Evolutionary conservation across 2,888 invertebrate species (phyloP).

Genomic region (Noctua comes): DNA sequence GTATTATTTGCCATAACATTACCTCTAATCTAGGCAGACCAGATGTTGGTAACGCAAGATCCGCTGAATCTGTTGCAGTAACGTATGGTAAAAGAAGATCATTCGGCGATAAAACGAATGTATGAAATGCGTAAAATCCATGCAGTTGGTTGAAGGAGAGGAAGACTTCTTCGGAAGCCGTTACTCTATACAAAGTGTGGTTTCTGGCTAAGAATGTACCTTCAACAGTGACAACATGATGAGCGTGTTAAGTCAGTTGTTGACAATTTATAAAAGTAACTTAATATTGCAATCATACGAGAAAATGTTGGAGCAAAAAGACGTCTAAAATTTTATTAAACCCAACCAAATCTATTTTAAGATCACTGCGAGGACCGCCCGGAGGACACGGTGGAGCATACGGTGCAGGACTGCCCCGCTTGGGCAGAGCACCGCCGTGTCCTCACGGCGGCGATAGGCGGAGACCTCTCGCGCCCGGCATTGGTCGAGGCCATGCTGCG

Average conservation of each 20-base stretch:
- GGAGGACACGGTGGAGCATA: too few relatives aligned
- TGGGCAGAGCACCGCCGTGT: too few relatives aligned
- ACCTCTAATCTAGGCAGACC: background rate
- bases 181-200: background rate
- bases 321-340: background rate
- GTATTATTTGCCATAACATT: background rate
- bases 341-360: constrained; percentile 13
- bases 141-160: background rate
- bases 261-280: background rate
- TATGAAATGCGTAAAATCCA: background rate
- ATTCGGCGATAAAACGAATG: background rate
- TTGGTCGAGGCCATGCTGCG: too few relatives aligned
- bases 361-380: too few relatives aligned
- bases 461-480: too few relatives aligned
- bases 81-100: background rate
- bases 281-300: background rate
- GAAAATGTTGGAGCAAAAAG: background rate
- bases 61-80: background rate
- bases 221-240: background rate
- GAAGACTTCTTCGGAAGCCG: background rate
- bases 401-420: too few relatives aligned
- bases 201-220: background rate
- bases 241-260: background rate
- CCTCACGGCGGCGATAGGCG: too few relatives aligned
- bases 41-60: background rate